These are phyloP conservation scores for Orussus abietinus DNA, from an alignment of 1,140 invertebrate genomes.

Conservation along the genomic window DNA sequence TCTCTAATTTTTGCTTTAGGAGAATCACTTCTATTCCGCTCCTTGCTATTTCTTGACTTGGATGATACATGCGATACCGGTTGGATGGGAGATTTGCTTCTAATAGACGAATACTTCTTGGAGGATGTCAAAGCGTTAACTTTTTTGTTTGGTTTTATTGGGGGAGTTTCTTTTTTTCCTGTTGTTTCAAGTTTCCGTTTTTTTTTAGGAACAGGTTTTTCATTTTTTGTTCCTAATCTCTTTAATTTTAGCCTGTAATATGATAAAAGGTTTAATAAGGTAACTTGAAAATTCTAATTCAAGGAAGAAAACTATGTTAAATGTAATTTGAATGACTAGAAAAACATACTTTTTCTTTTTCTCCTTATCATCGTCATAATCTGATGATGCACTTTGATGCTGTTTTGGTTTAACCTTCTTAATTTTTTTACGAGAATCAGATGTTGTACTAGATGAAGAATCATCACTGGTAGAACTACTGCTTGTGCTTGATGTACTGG, in stretches of 20 bases:
- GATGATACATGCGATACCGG: slow-evolving; percentile 22
- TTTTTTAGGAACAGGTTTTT: slow-evolving; percentile 41
- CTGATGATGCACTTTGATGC: slow-evolving; percentile 58
- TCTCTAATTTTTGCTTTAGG: slow-evolving; percentile 33
- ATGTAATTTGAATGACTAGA: not conserved
- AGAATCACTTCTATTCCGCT: slow-evolving; percentile 48
- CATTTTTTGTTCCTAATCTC: slow-evolving; percentile 40
- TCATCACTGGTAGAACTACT: slow-evolving; percentile 60
- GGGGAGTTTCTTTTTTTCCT: slow-evolving; percentile 34
- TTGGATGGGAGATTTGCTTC: slow-evolving; percentile 35
- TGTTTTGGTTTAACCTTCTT: slow-evolving; percentile 60
- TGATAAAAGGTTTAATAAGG: slow-evolving; percentile 2
- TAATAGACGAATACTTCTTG: slow-evolving; percentile 34
- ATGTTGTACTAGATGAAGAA: slow-evolving; percentile 55
- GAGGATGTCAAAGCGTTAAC: slow-evolving; percentile 24
- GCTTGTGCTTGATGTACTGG: slow-evolving; percentile 61
- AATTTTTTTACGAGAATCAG: slow-evolving; percentile 52
- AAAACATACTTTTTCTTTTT: slow-evolving; percentile 46
- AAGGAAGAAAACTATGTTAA: slow-evolving; percentile 7
- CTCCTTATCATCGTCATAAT: slow-evolving; percentile 52
- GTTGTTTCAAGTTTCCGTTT: slow-evolving; percentile 43
- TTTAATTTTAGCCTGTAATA: slow-evolving; percentile 43
- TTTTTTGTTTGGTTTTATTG: slow-evolving; percentile 40
- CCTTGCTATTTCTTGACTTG: slow-evolving; percentile 31
- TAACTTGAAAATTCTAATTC: slow-evolving; percentile 5